Evolutionary conservation across 1,140 invertebrate genomes (phyloP).

Genomic region (Drosophila lowei): DNA sequence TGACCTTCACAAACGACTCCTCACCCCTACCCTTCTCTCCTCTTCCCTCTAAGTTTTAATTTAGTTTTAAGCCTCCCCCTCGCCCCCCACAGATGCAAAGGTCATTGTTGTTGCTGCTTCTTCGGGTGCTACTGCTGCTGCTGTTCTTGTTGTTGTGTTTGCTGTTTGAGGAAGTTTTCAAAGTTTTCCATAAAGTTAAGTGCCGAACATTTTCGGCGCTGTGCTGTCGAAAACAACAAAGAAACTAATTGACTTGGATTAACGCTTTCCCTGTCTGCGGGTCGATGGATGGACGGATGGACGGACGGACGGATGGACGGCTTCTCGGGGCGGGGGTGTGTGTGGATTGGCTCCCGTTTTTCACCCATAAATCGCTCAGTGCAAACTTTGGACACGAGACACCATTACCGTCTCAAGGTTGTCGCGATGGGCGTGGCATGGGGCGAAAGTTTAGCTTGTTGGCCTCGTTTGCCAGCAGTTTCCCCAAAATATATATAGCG

Average conservation of each 20-base stretch:
- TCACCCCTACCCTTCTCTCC: background rate
- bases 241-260: constrained; percentile 80
- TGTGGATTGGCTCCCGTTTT: constrained; percentile 31
- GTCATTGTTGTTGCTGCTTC: constrained; percentile 45
- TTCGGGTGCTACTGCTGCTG: no score
- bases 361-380: constrained; percentile 63
- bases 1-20: constrained; percentile 35
- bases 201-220: constrained; percentile 56
- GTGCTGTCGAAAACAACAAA: constrained; percentile 70
- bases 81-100: constrained; percentile 22
- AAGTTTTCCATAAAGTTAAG: constrained; percentile 77
- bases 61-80: constrained; percentile 48
- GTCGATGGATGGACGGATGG: background rate
- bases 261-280: constrained; percentile 46
- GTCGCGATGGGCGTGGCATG: constrained; percentile 20
- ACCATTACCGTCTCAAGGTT: constrained; percentile 59
- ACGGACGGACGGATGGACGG: background rate
- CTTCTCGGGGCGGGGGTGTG: background rate
- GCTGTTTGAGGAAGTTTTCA: constrained; percentile 54
- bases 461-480: constrained; percentile 20
- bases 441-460: constrained; percentile 1
- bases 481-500: constrained; percentile 21
- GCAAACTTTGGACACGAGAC: constrained; percentile 42
- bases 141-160: constrained; percentile 32
- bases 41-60: constrained; percentile 31